A percentile compares a stretch with the other conserved stretches of the same genome.
Evolutionary conservation across 2,888 invertebrate species (phyloP).

Genomic region (Melolontha melolontha): DNA sequence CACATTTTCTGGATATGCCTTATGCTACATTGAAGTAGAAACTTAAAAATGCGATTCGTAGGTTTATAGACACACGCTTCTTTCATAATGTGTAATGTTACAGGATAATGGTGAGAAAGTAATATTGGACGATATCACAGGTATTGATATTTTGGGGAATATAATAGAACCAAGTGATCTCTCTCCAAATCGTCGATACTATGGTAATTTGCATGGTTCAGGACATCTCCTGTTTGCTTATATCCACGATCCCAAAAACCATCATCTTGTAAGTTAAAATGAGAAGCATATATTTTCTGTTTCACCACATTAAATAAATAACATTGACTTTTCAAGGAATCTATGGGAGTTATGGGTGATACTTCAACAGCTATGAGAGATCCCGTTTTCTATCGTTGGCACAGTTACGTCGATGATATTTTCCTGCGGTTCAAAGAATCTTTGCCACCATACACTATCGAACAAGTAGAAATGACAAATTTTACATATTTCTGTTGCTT

Average conservation of each 20-base stretch:
- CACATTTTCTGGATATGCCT: no score
- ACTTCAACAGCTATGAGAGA: slow-evolving; percentile 86
- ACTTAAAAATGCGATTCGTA: no score
- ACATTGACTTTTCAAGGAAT: slow-evolving; percentile 70
- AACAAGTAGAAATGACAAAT: slow-evolving; percentile 65
- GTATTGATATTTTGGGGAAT: slow-evolving; percentile 84
- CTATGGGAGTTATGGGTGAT: slow-evolving; percentile 84
- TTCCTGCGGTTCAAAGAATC: slow-evolving; percentile 80
- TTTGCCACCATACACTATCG: slow-evolving; percentile 72
- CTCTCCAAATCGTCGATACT: slow-evolving; percentile 75
- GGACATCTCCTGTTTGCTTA: slow-evolving; percentile 82
- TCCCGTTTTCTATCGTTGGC: slow-evolving; percentile 87
- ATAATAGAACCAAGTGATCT: slow-evolving; percentile 78
- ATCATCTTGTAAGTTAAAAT: slow-evolving; percentile 70
- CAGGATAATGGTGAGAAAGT: slow-evolving; percentile 72
- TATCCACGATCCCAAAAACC: slow-evolving; percentile 82
- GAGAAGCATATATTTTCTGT: background rate
- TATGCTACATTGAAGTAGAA: no score
- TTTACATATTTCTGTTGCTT: no score
- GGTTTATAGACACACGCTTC: no score
- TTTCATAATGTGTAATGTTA: no score
- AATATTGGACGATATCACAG: slow-evolving; percentile 73
- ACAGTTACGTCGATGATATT: slow-evolving; percentile 80
- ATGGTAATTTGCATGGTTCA: slow-evolving; percentile 84
- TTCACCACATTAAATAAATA: no score